phyloP scores from a whole-genome alignment of 2,888 invertebrate genomes.

The Agonopterix heracliana region DNA sequence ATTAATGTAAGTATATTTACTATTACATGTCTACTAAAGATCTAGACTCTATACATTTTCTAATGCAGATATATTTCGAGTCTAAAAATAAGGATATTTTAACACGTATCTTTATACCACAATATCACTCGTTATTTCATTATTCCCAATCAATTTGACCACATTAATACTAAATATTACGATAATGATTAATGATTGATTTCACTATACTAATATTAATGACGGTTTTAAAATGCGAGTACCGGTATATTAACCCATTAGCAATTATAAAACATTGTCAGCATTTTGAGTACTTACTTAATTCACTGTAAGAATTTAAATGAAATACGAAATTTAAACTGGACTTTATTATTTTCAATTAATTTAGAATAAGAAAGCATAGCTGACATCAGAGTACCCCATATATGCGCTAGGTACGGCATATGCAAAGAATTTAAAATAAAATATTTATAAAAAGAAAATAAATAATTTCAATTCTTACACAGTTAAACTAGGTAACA shows the following conservation, averaged over 20 bases:
- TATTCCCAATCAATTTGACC: slow-evolving; percentile 29
- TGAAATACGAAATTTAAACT: background rate
- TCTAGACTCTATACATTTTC: slow-evolving; percentile 39
- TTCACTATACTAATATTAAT: slow-evolving; percentile 44
- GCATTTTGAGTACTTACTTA: background rate
- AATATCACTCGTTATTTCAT: slow-evolving; percentile 40
- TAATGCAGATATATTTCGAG: slow-evolving; percentile 51
- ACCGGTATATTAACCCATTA: slow-evolving; percentile 7
- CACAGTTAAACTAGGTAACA: slow-evolving; percentile 41
- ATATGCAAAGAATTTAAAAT: too few species aligned
- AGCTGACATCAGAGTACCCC: background rate
- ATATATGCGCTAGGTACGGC: too few species aligned
- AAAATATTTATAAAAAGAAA: too few species aligned
- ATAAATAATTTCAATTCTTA: slow-evolving; percentile 34
- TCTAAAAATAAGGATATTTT: slow-evolving; percentile 60
- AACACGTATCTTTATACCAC: slow-evolving; percentile 35
- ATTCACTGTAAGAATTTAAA: too few species aligned
- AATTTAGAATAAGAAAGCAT: background rate
- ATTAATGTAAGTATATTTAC: too few species aligned
- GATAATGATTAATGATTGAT: slow-evolving; percentile 16
- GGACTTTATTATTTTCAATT: background rate
- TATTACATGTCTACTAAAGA: slow-evolving; percentile 21
- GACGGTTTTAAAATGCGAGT: slow-evolving; percentile 45
- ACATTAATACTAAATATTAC: slow-evolving; percentile 17
- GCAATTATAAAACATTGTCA: slow-evolving; percentile 1